phyloP scores from a whole-genome alignment of 2,797 vertebrate genomes.

The Pseudochromis fuscus region DNA sequence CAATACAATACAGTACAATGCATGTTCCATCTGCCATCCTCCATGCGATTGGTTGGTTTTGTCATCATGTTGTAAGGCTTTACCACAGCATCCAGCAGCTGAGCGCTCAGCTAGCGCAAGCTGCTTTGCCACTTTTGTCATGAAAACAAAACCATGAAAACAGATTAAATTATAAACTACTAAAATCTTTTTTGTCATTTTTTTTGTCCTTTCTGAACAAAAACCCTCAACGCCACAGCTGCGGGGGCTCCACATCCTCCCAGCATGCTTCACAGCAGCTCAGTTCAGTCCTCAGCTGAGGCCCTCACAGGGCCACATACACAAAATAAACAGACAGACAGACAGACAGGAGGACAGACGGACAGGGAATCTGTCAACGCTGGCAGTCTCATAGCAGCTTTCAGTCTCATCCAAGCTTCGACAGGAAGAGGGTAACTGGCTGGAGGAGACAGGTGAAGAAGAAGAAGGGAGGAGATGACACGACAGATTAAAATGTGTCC shows the following conservation, averaged over 20 bases:
- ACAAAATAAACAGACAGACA: constrained; percentile 1
- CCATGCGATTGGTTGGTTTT: constrained; percentile 79
- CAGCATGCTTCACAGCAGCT: constrained; percentile 82
- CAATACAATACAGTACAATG: constrained; percentile 99
- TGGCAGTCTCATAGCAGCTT: constrained; percentile 89
- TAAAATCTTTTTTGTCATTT: constrained; percentile 82
- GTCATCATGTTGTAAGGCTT: constrained; percentile 92
- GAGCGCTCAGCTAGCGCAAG: constrained; percentile 85
- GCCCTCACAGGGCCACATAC: constrained; percentile 56
- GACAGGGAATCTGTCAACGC: constrained; percentile 79
- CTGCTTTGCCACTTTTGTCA: constrained; percentile 76
- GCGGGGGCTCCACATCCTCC: constrained; percentile 74
- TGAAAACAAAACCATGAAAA: constrained; percentile 86
- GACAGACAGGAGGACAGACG: constrained; percentile 69
- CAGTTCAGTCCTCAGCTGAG: constrained; percentile 79
- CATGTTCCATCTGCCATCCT: constrained; percentile 92
- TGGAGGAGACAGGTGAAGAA: constrained; percentile 54
- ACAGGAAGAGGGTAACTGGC: constrained; percentile 63
- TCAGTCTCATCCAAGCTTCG: constrained; percentile 81
- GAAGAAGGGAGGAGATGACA: constrained; percentile 54
- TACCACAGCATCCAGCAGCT: constrained; percentile 88
- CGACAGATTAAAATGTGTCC: constrained; percentile 45
- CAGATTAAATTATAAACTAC: constrained; percentile 87
- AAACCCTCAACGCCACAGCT: constrained; percentile 68
- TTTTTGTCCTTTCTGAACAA: constrained; percentile 78